Evolutionary conservation across 2,113 vertebrate genomes (phyloP), one percentile per base, ranked within the genome.

Genomic region (Bothrops jararaca): DNA sequence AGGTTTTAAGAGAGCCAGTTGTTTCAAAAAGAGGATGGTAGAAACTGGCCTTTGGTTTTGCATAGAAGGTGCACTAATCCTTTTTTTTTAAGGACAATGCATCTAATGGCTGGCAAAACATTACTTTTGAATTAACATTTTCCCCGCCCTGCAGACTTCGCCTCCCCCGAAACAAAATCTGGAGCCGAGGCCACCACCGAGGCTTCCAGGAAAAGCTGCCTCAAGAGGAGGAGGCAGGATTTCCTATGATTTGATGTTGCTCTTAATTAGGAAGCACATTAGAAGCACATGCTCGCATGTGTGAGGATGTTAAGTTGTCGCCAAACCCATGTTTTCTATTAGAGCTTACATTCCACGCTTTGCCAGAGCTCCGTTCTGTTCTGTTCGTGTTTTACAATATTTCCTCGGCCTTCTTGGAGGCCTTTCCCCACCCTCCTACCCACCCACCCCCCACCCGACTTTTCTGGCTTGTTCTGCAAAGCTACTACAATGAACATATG

Each of bases 271-370:
- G 98, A 97, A 97, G 98, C 97, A 97, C 98, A 98, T 98, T 99
- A 98, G 98, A 98, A 98, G 97, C 98, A 97, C 98, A 98, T 95
- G 96, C 97, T 98, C 98, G 98, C 98, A 99, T 98, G 98, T 99
- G 98, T 98, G 98, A 97, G 97, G 98, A 98, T 98, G 97, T 98
- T 98, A 97, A 95, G 94, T 93, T 96, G 97, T 96, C 98, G 98
- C 98, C 99, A 99, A 99, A 98, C 98, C 98, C 98, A 98, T 98
- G 98, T 99, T 99, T 99, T 98, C 98, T 98, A 98, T 98, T 99
- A 98, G 96, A 97, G 97, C 97, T 98, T 97, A 93, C 97, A 98
- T 98, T 98, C 97, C 97, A 97, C 96, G 97, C 98, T 97, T 98
- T 96, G 97, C 97, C 96, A 96, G 97, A 98, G 97, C 97, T 97